Evolutionary conservation across 2,113 vertebrate genomes (phyloP).

Genomic region (Hucho hucho): DNA sequence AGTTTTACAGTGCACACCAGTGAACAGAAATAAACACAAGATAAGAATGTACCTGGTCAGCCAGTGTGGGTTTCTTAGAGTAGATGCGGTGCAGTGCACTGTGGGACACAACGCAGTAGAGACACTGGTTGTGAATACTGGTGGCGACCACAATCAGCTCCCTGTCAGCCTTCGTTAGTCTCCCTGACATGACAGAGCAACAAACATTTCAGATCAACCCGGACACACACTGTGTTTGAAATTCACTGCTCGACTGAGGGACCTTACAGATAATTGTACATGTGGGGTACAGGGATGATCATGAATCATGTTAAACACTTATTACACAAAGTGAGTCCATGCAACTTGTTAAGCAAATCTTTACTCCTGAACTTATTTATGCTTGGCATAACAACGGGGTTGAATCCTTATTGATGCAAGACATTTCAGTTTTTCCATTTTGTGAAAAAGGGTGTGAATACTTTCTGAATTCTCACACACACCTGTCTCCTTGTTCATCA

Average conservation of each 20-base stretch:
- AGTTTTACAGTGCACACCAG: neutral
- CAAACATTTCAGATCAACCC: neutral
- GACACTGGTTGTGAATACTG: constrained; percentile 77
- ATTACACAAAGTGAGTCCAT: too few relatives aligned
- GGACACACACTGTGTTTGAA: neutral
- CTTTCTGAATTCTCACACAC: neutral
- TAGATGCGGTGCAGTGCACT: constrained; percentile 82
- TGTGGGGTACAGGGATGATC: too few relatives aligned
- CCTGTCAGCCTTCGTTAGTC: constrained; percentile 81
- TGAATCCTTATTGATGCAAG: too few relatives aligned
- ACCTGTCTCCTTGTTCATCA: constrained; percentile 89
- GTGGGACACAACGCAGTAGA: constrained; percentile 83
- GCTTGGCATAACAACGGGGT: too few relatives aligned
- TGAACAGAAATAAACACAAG: accelerated
- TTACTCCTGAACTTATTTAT: too few relatives aligned
- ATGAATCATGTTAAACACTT: too few relatives aligned
- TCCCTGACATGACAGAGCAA: constrained; percentile 55
- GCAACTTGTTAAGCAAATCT: too few relatives aligned
- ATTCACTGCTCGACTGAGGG: too few relatives aligned
- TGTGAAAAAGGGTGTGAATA: too few relatives aligned
- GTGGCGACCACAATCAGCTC: constrained; percentile 85
- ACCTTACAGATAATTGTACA: too few relatives aligned
- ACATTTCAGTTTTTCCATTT: too few relatives aligned
- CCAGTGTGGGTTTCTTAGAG: constrained; percentile 79
- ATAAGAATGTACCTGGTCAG: constrained; percentile 73